Percentiles rank a stretch among this genome's conserved stretches.
Evolutionary conservation across 2,113 vertebrate genomes (phyloP).

Genomic region (Tauraco erythrolophus): DNA sequence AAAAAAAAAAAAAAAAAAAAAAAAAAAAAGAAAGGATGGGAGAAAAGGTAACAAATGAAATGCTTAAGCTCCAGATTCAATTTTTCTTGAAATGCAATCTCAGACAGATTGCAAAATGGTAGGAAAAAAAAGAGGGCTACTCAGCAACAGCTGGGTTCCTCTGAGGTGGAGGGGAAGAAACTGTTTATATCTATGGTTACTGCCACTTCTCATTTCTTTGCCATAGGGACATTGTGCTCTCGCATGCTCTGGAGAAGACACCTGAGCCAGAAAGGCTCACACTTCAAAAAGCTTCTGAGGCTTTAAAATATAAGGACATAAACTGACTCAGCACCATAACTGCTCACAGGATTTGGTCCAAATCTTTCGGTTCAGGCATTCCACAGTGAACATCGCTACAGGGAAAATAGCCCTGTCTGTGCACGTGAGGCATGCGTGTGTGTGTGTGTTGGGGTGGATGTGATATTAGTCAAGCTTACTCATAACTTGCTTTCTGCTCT

Average conservation of each 20-base stretch:
- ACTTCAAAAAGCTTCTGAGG: neutral
- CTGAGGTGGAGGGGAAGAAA: neutral
- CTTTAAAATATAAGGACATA: neutral
- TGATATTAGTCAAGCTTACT: neutral
- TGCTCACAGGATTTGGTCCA: neutral
- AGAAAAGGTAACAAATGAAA: neutral
- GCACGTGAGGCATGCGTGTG: accelerated
- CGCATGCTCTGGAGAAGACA: neutral
- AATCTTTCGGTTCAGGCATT: neutral
- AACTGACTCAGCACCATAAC: neutral
- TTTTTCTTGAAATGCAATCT: neutral
- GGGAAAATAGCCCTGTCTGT: neutral
- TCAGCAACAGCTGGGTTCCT: neutral
- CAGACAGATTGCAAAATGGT: neutral
- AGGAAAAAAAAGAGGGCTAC: neutral
- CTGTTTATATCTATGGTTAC: neutral
- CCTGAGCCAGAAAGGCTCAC: neutral
- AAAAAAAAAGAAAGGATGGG: accelerated
- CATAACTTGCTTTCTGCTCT: neutral
- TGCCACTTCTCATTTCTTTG: neutral
- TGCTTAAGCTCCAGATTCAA: neutral
- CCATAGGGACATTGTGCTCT: neutral
- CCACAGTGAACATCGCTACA: neutral
- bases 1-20: neutral
- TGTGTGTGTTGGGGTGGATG: neutral